phyloP scores from a whole-genome alignment of 2,113 vertebrate species.

The Pedetes capensis region DNA sequence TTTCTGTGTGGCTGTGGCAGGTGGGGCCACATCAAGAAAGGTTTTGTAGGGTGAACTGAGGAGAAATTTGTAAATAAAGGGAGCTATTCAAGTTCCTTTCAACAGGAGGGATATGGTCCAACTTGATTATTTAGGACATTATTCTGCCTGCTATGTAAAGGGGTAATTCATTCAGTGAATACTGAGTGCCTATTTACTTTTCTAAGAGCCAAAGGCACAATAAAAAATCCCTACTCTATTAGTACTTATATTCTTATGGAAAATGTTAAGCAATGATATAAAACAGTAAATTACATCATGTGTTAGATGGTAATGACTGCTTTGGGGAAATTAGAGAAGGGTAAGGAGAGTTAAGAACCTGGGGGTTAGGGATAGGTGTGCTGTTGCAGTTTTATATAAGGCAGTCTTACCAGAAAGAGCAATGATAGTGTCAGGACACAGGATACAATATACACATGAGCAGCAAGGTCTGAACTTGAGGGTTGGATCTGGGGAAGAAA shows the following conservation, averaged over 20 bases:
- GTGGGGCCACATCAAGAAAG: not conserved
- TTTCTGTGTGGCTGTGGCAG: not conserved
- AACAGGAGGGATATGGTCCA: not conserved
- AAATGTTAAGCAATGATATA: not conserved
- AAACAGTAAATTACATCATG: not conserved
- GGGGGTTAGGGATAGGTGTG: too few species aligned
- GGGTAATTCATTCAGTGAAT: not conserved
- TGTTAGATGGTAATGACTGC: not conserved
- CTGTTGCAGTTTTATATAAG: not conserved
- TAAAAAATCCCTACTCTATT: not conserved
- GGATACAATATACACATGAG: not conserved
- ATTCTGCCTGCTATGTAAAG: not conserved
- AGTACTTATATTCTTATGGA: not conserved
- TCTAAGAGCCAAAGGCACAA: not conserved
- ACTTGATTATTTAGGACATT: not conserved
- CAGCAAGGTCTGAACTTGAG: not conserved
- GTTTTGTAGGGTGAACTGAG: not conserved
- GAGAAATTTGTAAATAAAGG: not conserved
- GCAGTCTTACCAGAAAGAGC: not conserved
- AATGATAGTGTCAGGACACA: not conserved
- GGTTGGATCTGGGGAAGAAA: not conserved
- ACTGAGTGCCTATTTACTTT: not conserved
- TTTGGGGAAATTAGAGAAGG: not conserved
- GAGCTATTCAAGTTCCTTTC: not conserved
- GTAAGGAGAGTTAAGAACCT: not conserved